These are phyloP conservation scores for Lerema accius DNA, from an alignment of 1,140 invertebrate genomes.

Conservation along the genomic window DNA sequence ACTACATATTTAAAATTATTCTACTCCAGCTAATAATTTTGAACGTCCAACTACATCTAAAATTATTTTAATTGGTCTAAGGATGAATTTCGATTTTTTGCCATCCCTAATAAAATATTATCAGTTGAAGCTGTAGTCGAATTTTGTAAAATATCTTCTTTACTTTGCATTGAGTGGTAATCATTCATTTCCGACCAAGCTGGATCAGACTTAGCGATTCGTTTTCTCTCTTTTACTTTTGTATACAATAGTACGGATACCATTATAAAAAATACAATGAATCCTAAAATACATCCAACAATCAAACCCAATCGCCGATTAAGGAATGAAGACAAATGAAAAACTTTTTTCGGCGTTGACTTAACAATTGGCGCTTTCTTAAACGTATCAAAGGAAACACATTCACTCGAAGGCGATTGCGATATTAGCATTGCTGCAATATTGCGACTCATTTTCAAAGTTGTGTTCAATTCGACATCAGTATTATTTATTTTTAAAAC, in stretches of 20 bases:
- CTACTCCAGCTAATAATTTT: slow-evolving; percentile 13
- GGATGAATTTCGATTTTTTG: slow-evolving; percentile 67
- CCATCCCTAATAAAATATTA: slow-evolving; percentile 76
- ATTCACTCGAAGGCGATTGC: slow-evolving; percentile 70
- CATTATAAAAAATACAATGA: slow-evolving; percentile 77
- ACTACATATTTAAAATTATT: slow-evolving; percentile 8
- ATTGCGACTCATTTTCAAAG: slow-evolving; percentile 59
- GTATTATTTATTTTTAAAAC: slow-evolving; percentile 48
- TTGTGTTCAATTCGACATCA: slow-evolving; percentile 50
- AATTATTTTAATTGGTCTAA: slow-evolving; percentile 62
- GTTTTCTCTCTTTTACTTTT: slow-evolving; percentile 76
- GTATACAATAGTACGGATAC: slow-evolving; percentile 75
- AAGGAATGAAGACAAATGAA: slow-evolving; percentile 63
- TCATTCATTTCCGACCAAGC: slow-evolving; percentile 77
- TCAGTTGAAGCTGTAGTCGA: slow-evolving; percentile 75
- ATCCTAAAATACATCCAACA: slow-evolving; percentile 73
- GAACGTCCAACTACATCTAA: slow-evolving; percentile 33
- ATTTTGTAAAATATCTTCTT: slow-evolving; percentile 74
- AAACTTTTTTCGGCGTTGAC: slow-evolving; percentile 58
- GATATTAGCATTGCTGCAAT: slow-evolving; percentile 60
- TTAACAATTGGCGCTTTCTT: slow-evolving; percentile 56
- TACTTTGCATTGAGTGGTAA: slow-evolving; percentile 76
- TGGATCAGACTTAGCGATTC: slow-evolving; percentile 77
- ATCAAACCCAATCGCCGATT: slow-evolving; percentile 74
- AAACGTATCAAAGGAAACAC: slow-evolving; percentile 67